Evolutionary conservation across 2,113 vertebrate species (phyloP).

Genomic region (Cochlearius cochlearius): DNA sequence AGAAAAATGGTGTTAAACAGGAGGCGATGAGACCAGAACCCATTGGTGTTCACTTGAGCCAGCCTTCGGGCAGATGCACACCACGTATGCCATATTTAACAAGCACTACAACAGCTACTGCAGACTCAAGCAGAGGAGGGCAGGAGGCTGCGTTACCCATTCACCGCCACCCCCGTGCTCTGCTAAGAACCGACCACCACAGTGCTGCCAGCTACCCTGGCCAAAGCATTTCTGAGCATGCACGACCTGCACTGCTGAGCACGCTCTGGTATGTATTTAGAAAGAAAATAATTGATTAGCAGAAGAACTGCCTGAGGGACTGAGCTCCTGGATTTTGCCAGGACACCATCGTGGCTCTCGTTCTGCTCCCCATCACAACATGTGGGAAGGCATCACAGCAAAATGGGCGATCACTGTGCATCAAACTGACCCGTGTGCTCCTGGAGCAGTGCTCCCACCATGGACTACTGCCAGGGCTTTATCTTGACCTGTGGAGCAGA

Average conservation of each 20-base stretch:
- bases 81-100: background rate
- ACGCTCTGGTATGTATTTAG: background rate
- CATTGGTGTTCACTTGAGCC: background rate
- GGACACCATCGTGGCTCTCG: background rate
- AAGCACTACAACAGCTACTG: background rate
- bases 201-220: background rate
- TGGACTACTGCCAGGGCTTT: background rate
- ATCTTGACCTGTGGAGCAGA: constrained; percentile 20
- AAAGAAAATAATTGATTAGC: background rate
- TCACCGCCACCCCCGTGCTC: background rate
- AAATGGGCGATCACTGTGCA: background rate
- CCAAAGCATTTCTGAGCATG: background rate
- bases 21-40: background rate
- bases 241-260: background rate
- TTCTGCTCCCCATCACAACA: background rate
- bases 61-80: background rate
- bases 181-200: background rate
- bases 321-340: background rate
- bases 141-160: background rate
- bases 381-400: background rate
- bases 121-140: background rate
- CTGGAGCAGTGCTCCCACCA: background rate
- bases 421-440: background rate
- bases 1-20: constrained; percentile 56
- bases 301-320: background rate